Evolutionary conservation across 2,113 vertebrate genomes (phyloP).

Genomic region (Gavia stellata): DNA sequence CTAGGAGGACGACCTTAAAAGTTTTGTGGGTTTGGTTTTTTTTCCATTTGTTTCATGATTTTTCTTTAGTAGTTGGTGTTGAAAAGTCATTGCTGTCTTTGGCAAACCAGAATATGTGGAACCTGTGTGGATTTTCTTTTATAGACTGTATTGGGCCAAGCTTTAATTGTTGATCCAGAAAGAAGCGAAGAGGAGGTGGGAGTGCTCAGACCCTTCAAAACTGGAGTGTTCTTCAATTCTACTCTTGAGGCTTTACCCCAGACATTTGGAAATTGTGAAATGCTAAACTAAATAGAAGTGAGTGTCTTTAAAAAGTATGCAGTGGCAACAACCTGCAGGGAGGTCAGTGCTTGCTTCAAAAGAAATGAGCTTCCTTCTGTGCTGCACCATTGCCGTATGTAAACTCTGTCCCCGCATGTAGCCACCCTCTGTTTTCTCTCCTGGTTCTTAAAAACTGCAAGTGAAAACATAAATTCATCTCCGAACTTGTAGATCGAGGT

Average conservation of each 20-base stretch:
- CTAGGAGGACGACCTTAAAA: neutral
- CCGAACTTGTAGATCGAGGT: neutral
- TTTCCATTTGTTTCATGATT: neutral
- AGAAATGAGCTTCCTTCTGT: neutral
- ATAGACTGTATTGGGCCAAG: neutral
- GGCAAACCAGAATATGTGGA: neutral
- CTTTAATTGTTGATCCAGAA: neutral
- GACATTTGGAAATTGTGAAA: neutral
- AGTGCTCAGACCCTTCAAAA: neutral
- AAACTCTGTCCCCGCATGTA: fast-evolving
- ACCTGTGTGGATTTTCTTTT: neutral
- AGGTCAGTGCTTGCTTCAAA: neutral
- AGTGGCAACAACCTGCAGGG: neutral
- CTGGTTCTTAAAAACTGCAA: neutral
- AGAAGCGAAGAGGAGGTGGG: neutral
- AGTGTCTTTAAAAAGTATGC: neutral
- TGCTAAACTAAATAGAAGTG: neutral
- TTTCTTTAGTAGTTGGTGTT: neutral
- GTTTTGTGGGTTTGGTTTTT: neutral
- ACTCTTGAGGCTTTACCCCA: neutral
- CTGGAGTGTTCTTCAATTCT: neutral
- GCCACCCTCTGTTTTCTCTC: neutral
- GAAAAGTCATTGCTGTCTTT: neutral
- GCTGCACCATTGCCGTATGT: neutral
- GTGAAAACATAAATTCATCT: neutral